Evolutionary conservation across 2,888 invertebrate species (phyloP).

Genomic region (Phortica magna): DNA sequence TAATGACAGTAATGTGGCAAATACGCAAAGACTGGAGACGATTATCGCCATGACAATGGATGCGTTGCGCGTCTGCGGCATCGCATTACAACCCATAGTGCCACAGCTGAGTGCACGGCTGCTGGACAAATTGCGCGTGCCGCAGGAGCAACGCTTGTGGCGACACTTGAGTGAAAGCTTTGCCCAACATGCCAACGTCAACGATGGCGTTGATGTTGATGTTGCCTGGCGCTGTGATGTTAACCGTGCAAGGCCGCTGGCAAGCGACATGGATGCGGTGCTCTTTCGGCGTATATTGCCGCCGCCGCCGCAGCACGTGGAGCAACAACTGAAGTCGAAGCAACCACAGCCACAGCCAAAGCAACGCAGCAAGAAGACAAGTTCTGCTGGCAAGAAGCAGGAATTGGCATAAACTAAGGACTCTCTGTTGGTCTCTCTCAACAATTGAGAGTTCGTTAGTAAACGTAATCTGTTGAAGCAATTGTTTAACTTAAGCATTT

Average conservation of each 20-base stretch:
- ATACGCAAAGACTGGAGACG: conserved; percentile 82
- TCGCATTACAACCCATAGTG: conserved; percentile 91
- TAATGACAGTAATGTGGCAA: conserved; percentile 53
- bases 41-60: conserved; percentile 92
- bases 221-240: background rate
- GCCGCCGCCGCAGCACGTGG: conserved; percentile 56
- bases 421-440: background rate
- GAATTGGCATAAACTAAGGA: conserved; percentile 11
- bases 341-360: too few relatives aligned
- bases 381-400: conserved; percentile 42
- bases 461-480: conserved; percentile 16
- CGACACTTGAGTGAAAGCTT: conserved; percentile 74
- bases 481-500: background rate
- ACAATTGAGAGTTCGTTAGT: background rate
- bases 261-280: conserved; percentile 61
- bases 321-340: conserved; percentile 28
- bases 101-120: conserved; percentile 85
- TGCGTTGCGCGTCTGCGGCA: conserved; percentile 86
- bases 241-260: conserved; percentile 44
- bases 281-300: conserved; percentile 73
- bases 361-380: conserved; percentile 50
- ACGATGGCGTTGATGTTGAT: too few relatives aligned
- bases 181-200: conserved; percentile 49
- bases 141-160: conserved; percentile 79
- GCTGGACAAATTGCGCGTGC: conserved; percentile 84